Base-by-base conservation (phyloP, 2,797 vertebrate genomes). In the Staurois parvus region DNA sequence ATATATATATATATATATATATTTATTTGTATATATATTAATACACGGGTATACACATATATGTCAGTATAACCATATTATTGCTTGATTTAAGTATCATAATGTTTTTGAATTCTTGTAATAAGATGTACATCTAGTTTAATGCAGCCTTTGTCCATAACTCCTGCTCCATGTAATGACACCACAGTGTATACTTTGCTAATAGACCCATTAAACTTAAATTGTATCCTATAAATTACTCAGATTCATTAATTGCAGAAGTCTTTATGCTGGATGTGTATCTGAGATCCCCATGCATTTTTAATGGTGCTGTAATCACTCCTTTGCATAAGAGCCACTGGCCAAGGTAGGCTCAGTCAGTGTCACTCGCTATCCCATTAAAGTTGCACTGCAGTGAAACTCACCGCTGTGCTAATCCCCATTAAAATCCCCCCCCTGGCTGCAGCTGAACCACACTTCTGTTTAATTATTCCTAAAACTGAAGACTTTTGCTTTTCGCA, bases 231-330 rank as follows among this genome's bases (percentile, higher is more conserved):
- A 92, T 96, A 95, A 96, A 95, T 95, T 94, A 94, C 90, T 84
- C 88, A 91, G 92, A 83, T 95, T 95, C 94, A 96, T 96, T 95
- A 97, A 96, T 96, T 91, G 91, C 95, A 96, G 93, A 95, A 94
- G 90, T 93, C 90, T 86, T 93, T 91, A 91, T 90, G 89, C 93
- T 94, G 92, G 94, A 95, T 95, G 89, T 89, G 89, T 95, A 92
- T 89, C 91, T 94, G 91, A 91, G 91, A 91, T 90, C 91, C 92
- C 85, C 83, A 94, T 96, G 90, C 87, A 94, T 94, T 94, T 96
- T 96, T 95, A 95, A 95, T 92, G 90, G 90, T 88, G 77, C 88
- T 87, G 91, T 96, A 94, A 95, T 95, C 91, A 89, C 91, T 87
- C 85, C 74, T 92, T 89, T 87, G 79, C 91, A 88, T 90, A 90